Conservation (phyloP, 2,797 vertebrate species). For the Discoglossus pictus region DNA sequence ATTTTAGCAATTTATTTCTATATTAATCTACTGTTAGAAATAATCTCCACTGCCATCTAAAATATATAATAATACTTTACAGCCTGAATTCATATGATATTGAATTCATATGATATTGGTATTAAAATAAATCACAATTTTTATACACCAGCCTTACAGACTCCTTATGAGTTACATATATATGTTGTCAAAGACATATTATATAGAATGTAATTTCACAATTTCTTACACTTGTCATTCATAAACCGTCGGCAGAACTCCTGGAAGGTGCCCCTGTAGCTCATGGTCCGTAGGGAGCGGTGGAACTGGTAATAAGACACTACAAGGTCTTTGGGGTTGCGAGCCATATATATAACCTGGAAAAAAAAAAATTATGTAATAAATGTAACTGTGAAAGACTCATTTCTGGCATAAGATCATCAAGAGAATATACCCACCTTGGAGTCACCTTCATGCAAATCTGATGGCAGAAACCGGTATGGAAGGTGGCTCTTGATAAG, state of each 20-base stretch:
- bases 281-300: constrained; percentile 96
- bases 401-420: background rate
- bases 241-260: constrained; percentile 97
- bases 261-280: constrained; percentile 97
- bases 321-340: constrained; percentile 97
- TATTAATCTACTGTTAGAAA: too few relatives aligned
- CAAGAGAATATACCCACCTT: constrained; percentile 75
- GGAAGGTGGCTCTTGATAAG: constrained; percentile 98
- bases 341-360: constrained; percentile 98
- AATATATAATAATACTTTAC: too few relatives aligned
- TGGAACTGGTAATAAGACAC: constrained; percentile 99
- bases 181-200: too few relatives aligned
- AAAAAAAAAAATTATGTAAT: background rate
- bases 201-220: too few relatives aligned
- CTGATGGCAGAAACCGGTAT: constrained; percentile 89
- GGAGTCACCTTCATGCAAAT: constrained; percentile 92
- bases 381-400: too few relatives aligned
- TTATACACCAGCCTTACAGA: too few relatives aligned
- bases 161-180: too few relatives aligned
- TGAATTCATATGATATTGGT: too few relatives aligned
- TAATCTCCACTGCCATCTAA: too few relatives aligned
- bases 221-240: constrained; percentile 91
- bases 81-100: too few relatives aligned
- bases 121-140: too few relatives aligned
- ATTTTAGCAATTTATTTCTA: too few relatives aligned